Percentiles rank a stretch among this genome's conserved stretches.
phyloP scores from a whole-genome alignment of 1,140 invertebrate genomes.

The Cydia strobilella region DNA sequence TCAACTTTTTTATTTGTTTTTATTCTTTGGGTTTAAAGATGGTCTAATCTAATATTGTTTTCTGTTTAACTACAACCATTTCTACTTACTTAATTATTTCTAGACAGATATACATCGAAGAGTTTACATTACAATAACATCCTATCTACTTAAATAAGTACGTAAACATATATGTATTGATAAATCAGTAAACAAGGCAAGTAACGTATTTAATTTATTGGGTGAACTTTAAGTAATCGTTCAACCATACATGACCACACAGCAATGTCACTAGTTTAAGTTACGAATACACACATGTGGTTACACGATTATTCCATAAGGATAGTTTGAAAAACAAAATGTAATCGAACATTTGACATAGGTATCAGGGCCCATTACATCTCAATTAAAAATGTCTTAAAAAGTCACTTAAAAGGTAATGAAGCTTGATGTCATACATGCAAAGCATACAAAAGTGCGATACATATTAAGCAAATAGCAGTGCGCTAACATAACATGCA shows the following conservation, averaged over 20 bases:
- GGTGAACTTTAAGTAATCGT: too few relatives aligned
- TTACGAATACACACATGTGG: too few relatives aligned
- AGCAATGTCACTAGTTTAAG: too few relatives aligned
- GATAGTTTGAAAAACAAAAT: too few relatives aligned
- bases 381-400: not conserved
- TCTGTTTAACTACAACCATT: not conserved
- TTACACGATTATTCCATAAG: too few relatives aligned
- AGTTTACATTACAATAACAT: not conserved
- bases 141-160: not conserved
- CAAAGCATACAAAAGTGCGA: constrained; percentile 9
- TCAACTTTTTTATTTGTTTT: not conserved
- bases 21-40: too few relatives aligned
- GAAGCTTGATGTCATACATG: not conserved
- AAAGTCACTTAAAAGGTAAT: not conserved
- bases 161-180: not conserved
- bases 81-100: not conserved
- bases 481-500: constrained; percentile 10
- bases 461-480: not conserved
- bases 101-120: not conserved
- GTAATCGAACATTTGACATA: too few relatives aligned
- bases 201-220: too few relatives aligned
- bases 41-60: not conserved
- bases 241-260: too few relatives aligned
- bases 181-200: not conserved
- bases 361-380: not conserved